These are phyloP conservation scores for Peribatodes rhomboidaria DNA, from an alignment of 2,888 invertebrate species.

Conservation along the genomic window DNA sequence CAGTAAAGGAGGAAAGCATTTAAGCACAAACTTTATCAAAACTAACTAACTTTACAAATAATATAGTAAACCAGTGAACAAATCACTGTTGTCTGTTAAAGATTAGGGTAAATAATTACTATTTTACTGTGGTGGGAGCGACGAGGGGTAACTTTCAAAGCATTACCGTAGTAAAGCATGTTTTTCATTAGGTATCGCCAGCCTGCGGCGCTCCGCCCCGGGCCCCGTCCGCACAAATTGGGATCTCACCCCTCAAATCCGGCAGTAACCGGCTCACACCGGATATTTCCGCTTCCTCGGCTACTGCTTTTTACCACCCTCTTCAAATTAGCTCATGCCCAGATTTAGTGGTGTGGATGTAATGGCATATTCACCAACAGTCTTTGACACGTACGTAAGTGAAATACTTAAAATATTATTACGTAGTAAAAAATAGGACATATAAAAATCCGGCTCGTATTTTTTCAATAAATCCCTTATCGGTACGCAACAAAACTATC, in stretches of 20 bases:
- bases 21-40: too few species aligned
- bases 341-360: not conserved
- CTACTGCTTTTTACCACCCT: not conserved
- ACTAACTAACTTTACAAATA: too few species aligned
- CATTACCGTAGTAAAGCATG: not conserved
- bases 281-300: slow-evolving; percentile 2
- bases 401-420: not conserved
- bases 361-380: too few species aligned
- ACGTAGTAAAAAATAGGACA: not conserved
- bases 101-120: too few species aligned
- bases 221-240: not conserved
- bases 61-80: too few species aligned
- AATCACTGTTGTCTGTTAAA: not conserved
- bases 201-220: not conserved
- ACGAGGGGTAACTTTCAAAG: not conserved
- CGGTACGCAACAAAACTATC: not conserved
- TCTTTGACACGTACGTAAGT: too few species aligned
- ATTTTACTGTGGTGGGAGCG: too few species aligned
- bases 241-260: not conserved
- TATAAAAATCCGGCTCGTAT: not conserved
- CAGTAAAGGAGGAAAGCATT: too few species aligned
- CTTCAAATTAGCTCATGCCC: not conserved
- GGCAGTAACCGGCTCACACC: not conserved
- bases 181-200: not conserved
- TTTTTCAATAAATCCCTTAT: slow-evolving; percentile 18